These are phyloP conservation scores for Falco peregrinus DNA, from an alignment of 2,797 vertebrate species.

Conservation along the genomic window DNA sequence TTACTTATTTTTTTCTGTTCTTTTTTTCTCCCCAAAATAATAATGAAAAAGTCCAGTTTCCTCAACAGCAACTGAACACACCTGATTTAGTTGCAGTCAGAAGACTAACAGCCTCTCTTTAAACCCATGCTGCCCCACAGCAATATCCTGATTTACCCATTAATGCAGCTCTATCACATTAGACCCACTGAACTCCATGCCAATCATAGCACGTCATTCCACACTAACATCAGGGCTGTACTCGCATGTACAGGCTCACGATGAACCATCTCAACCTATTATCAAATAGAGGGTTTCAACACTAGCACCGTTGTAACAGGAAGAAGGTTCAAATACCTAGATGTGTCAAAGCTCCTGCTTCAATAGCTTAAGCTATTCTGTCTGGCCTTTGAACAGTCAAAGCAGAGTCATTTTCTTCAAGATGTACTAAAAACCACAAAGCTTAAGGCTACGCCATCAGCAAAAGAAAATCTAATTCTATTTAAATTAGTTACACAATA, in stretches of 20 bases:
- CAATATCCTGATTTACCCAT: not conserved
- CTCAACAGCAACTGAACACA: not conserved
- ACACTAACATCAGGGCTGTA: not conserved
- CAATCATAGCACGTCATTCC: not conserved
- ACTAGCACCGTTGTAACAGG: rapidly evolving
- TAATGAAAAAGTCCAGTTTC: no score
- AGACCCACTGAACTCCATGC: not conserved
- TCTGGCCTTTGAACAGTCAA: not conserved
- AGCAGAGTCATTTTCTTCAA: not conserved
- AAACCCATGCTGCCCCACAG: not conserved
- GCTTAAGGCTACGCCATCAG: not conserved
- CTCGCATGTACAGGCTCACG: not conserved
- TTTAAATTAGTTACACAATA: not conserved
- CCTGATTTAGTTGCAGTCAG: not conserved
- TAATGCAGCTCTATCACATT: not conserved
- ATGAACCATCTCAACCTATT: not conserved
- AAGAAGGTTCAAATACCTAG: not conserved
- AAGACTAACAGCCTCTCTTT: not conserved
- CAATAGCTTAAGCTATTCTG: not conserved
- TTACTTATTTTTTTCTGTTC: not conserved
- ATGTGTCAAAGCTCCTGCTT: not conserved
- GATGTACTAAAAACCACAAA: not conserved
- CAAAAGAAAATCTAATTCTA: not conserved
- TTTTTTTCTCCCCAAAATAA: no score
- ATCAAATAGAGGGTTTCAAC: not conserved